phyloP scores from a whole-genome alignment of 1,140 invertebrate genomes.

The Chelonus insularis region DNA sequence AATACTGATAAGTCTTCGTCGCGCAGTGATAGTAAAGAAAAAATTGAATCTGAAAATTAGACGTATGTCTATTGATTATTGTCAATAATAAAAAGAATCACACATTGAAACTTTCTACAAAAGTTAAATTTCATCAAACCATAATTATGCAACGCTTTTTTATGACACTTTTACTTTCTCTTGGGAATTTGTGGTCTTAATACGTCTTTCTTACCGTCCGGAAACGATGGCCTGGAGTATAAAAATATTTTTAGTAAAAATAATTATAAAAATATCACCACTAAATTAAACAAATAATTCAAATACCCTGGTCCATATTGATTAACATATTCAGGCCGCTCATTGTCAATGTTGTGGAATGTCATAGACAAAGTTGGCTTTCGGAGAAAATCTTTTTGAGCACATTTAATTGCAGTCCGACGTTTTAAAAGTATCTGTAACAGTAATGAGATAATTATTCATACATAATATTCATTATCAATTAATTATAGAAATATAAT shows the following conservation, averaged over 20 bases:
- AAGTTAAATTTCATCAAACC: too few species aligned
- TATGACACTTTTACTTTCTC: not conserved
- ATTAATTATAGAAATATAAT: not conserved
- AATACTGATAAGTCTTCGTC: slow-evolving; percentile 47
- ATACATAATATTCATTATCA: not conserved
- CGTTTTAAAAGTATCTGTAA: slow-evolving; percentile 29
- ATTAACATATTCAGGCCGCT: slow-evolving; percentile 26
- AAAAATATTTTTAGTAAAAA: not conserved
- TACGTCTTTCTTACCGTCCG: not conserved
- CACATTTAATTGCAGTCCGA: slow-evolving; percentile 26
- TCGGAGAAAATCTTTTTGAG: slow-evolving; percentile 32
- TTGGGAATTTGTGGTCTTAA: not conserved
- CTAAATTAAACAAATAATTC: not conserved
- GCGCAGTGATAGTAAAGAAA: slow-evolving; percentile 52
- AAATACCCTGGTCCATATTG: slow-evolving; percentile 13
- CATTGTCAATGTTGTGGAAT: slow-evolving; percentile 26
- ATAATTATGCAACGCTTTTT: too few species aligned
- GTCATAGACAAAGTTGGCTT: slow-evolving; percentile 26
- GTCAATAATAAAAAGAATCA: too few species aligned
- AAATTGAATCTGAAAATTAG: slow-evolving; percentile 47
- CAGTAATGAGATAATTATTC: not conserved
- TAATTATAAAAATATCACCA: not conserved
- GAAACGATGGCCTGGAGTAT: slow-evolving; percentile 10
- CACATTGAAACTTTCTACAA: too few species aligned
- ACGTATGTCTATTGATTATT: slow-evolving; percentile 3